Evolutionary conservation across 2,888 invertebrate species (phyloP), one percentile per base, ranked within the genome.

Genomic region (Bhutanitis thaidina): DNA sequence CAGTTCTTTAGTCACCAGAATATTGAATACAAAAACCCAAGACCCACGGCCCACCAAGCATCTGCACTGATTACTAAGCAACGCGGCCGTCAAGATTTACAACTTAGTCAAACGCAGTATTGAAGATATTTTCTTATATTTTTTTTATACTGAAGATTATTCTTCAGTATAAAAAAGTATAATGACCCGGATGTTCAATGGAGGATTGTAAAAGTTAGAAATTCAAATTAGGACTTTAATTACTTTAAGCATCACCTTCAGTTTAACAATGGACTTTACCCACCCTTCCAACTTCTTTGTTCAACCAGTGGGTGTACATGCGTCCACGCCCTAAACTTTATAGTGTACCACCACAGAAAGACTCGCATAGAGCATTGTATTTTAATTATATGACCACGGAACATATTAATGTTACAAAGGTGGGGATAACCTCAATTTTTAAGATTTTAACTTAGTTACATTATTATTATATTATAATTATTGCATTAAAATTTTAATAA

Each of bases 151-250:
- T n/a, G n/a, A n/a, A n/a, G n/a, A n/a, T n/a, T n/a, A n/a, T n/a
- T n/a, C n/a, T n/a, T 27, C 12, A 32, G 12, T n/a, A 32, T 7
- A 32, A 7, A 32, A 32, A 32, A 32, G 12, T 12, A 10, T 12
- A 32, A 32, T 9, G 16, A 16, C 15, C 27, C 40, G 25, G 30
- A 35, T 25, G 35, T 10, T 9, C 27, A 35, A 34, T 27, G 14
- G 16, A 48, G 16, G n/a, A 16, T 29, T 39, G 35, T 39, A 16
- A 25, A 29, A 34, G n/a, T 20, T 16, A 35, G 16, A 51, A 39
- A 45, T 51, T 51, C 16, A 45, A 51, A 51, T 51, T 29, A 30
- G 27, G 12, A 20, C 16, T 34, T 40, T 36, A 51, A 45, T 45
- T 40, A 35, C 27, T 7, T 47, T 10, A 25, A 32, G 12, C 29